Base-by-base conservation (phyloP, 2,888 invertebrate genomes). In the Clitarchus hookeri region DNA sequence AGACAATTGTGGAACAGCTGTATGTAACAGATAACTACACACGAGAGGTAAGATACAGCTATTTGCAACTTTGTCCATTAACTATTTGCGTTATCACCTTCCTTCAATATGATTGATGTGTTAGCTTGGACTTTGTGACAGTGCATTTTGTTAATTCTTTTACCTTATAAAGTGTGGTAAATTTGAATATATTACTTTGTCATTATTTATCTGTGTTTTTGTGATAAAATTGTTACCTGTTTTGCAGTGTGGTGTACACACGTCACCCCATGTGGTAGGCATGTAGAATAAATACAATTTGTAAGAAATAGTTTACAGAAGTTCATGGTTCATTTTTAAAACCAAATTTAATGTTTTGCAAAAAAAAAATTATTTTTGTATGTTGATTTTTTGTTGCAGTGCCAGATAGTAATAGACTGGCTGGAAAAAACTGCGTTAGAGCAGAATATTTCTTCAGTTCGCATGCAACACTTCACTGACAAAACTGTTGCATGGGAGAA, bases 381-480 rank as follows among this genome's bases (percentile, higher is more conserved):
- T 23, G 19, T 19, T 83, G 3, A 48, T 53, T 85, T n/a, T 80
- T 84, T 48, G 80, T 25, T 89, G 91, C 91, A 91, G 90, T 94
- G 95, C 89, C 97, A 98, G 91, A 91, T 98, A 84, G 95, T 98
- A 79, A 95, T 98, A 44, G 98, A 98, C 91, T 98, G 98, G 98
- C 91, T 98, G 85, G 98, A 98, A 91, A 94, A 95, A 78, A 96
- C 96, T 90, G 96, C 97, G 26, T 91, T 93, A 12, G 95, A 95
- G 88, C 92, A 93, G 90, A 91, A 85, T 90, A 89, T 90, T 88
- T 44, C 91, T 88, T 88, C 91, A 85, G 92, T 91, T 83, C 90
- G 94, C 87, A 92, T 95, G 19, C 93, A 95, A 86, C 95, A 96
- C 90, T 97, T 96, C 90, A 95, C 96, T 53, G 98, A 98, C 91